A percentile compares a stretch with the other conserved stretches of the same genome.
These are phyloP conservation scores for Octopus bimaculoides DNA, from an alignment of 1,140 invertebrate species.

Conservation along the genomic window DNA sequence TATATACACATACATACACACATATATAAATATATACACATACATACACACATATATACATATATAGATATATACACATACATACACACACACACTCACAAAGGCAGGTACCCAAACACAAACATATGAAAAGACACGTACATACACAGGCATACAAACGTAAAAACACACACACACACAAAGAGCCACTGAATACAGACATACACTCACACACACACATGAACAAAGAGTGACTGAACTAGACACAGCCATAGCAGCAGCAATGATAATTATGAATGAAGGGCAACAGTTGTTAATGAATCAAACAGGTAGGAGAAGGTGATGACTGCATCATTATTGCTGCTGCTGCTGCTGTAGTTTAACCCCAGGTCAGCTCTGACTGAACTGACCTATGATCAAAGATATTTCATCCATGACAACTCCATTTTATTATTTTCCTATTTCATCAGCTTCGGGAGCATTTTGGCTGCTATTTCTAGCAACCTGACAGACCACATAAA, in stretches of 20 bases:
- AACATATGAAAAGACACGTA: slow-evolving; percentile 13
- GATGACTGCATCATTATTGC: not conserved
- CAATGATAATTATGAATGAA: slow-evolving; percentile 2
- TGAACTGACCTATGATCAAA: too few species aligned
- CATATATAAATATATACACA: slow-evolving; percentile 12
- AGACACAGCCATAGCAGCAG: slow-evolving; percentile 7
- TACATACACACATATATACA: not conserved
- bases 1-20: slow-evolving; percentile 13
- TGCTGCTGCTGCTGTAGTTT: too few species aligned
- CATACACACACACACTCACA: not conserved
- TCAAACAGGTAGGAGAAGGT: not conserved
- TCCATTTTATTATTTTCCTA: too few species aligned
- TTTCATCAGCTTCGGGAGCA: too few species aligned
- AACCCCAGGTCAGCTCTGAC: too few species aligned
- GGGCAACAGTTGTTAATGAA: not conserved
- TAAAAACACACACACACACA: not conserved
- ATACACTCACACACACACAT: slow-evolving; percentile 11
- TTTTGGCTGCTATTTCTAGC: too few species aligned
- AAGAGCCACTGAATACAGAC: not conserved
- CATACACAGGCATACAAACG: not conserved
- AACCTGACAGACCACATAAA: too few species aligned
- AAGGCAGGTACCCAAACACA: slow-evolving; percentile 4
- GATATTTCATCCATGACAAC: too few species aligned
- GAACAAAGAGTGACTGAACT: slow-evolving; percentile 8
- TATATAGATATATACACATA: not conserved